Base-by-base conservation (phyloP, 1,140 invertebrate species). In the Atta colombica region DNA sequence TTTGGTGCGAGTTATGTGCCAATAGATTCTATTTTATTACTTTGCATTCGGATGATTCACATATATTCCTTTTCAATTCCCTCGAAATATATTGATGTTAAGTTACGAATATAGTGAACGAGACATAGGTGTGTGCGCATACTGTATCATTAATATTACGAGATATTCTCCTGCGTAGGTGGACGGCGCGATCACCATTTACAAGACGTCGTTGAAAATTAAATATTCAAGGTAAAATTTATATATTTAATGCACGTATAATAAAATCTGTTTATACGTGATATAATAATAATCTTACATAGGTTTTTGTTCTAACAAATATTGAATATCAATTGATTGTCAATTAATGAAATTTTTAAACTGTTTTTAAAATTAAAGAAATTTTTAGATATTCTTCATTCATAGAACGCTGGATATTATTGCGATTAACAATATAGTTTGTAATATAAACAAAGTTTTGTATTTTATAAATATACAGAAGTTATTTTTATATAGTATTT, bases 141-240 rank as follows among this genome's bases (percentile, higher is more conserved):
- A 61, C n/a, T 25, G 39, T 75, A 35, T 61, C 69, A 74, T 75
- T 84, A 84, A 84, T 74, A 51, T 74, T 16, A 53, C 31, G 45
- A 49, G 18, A 61, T 68, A 68, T 21, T 68, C n/a, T 60, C 25
- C 7, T 39, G 21, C 45, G 80, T 84, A n/a, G 69, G 45, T 58
- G 69, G 35, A 51, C 14, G 53, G n/a, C 39, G 25, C 39, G 53
- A 82, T 49, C 74, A 51, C n/a, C 55, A 49, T 82, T 18, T 16
- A 74, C 68, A 25, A 28, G 18, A n/a, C 31, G 58, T n/a, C 21
- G 35, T 72, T n/a, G 39, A 74, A 35, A 49, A 82, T 74, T 82
- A 82, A 82, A 61, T 74, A 61, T 82, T 82, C 6, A 51, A 82
- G 72, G 12, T 74, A n/a, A 58, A 58, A 74, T 74, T 74, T n/a